Evolutionary conservation across 2,888 invertebrate genomes (phyloP), one percentile per base, ranked within the genome.

Genomic region (Dioctria rufipes): DNA sequence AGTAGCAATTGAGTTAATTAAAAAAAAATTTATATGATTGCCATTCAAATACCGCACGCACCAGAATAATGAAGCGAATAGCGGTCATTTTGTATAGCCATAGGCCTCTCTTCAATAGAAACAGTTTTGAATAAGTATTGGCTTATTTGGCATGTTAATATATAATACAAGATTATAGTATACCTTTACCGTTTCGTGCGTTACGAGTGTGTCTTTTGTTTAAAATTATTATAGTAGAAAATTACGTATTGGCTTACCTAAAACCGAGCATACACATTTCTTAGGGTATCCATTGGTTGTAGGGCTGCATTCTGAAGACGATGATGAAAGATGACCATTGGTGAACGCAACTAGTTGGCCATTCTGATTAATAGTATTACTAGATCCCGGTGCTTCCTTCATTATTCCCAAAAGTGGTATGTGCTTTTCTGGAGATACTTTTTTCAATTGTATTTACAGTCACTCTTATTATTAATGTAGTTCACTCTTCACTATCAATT

Each of bases 201-300:
- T 3, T 25, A 61, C 13, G 3, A 25, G 3, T 3, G 6, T 8
- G n/a, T 8, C n/a, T 13, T 61, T 25, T 25, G 6, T 61, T 13
- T 61, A 25, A 25, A 25, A 25, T 25, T 2, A 25, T 25, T 25
- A 25, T 25, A 25, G 25, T 25, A 67, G 4, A 66, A 37, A 78
- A 63, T 40, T 49, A 25, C 25, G 25, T 1, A 25, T 25, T 25
- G 25, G 63, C 71, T 66, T 63, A 82, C 82, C 82, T 82, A 79
- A 79, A 8, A 61, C 63, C 3, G 46, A 58, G 58, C 82, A 82
- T 9, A 82, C 79, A 39, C 82, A 82, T 37, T 80, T 81, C 73
- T 73, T 79, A 9, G 51, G 51, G 51, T 79, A 66, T 63, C 82
- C 82, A 69, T 82, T 82, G 37, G 25, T 25, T 25, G 75, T 75